These are phyloP conservation scores for Smutsia temminckii DNA, from an alignment of 2,797 vertebrate genomes.

Conservation along the genomic window DNA sequence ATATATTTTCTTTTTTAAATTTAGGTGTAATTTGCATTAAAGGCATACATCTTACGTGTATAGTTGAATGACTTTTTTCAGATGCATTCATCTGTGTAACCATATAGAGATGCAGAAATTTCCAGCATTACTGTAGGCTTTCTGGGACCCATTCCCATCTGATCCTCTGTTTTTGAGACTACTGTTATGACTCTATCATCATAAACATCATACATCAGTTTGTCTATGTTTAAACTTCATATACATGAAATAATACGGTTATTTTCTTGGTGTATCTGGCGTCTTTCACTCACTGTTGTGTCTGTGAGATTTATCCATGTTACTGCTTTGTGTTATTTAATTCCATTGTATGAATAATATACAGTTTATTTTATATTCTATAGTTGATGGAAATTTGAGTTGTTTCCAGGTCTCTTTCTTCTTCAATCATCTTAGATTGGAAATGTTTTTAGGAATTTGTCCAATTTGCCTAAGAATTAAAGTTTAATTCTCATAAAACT, in stretches of 20 bases:
- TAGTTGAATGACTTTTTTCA: background rate
- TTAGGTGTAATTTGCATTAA: background rate
- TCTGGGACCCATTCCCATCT: background rate
- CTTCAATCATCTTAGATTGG: background rate
- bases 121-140: background rate
- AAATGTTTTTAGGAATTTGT: background rate
- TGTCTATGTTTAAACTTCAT: background rate
- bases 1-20: background rate
- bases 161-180: background rate
- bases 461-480: background rate
- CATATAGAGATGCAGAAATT: background rate
- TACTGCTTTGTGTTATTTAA: background rate
- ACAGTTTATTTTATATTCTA: background rate
- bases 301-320: background rate
- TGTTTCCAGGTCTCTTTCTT: background rate
- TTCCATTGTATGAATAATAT: background rate
- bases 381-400: background rate
- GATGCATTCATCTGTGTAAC: background rate
- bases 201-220: background rate
- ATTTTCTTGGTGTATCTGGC: background rate
- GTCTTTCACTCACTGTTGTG: background rate
- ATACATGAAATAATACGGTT: background rate
- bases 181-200: background rate
- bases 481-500: background rate
- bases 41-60: fast-evolving